These are phyloP conservation scores for Melanophora roralis DNA, from an alignment of 2,888 invertebrate genomes.

Conservation along the genomic window DNA sequence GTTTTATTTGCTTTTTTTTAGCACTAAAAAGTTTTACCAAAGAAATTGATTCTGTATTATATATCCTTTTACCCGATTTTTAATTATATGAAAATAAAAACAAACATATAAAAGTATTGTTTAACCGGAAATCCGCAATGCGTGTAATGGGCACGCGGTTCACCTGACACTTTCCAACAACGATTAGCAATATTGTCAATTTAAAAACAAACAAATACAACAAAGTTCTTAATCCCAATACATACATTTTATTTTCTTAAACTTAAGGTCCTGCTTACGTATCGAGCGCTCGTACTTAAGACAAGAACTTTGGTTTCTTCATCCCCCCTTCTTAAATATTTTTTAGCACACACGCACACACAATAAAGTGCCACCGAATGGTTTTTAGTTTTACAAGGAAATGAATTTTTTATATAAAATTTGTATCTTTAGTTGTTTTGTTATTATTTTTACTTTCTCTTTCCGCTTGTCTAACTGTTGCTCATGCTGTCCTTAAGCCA, in stretches of 20 bases:
- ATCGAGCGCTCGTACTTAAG: neutral
- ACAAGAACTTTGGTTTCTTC: neutral
- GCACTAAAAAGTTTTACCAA: too few relatives aligned
- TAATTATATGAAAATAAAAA: neutral
- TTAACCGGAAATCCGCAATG: constrained; percentile 35
- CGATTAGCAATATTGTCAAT: too few relatives aligned
- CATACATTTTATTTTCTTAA: too few relatives aligned
- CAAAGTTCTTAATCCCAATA: too few relatives aligned
- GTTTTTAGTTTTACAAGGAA: constrained; percentile 42
- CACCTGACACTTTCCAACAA: constrained; percentile 57
- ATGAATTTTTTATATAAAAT: constrained; percentile 37
- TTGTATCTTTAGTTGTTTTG: neutral
- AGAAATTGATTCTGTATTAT: too few relatives aligned
- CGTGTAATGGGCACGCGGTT: constrained; percentile 57
- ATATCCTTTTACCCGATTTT: too few relatives aligned
- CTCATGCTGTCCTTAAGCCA: constrained; percentile 12
- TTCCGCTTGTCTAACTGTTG: constrained; percentile 32
- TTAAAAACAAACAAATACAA: too few relatives aligned
- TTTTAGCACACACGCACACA: neutral
- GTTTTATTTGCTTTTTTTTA: too few relatives aligned
- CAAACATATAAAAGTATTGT: neutral
- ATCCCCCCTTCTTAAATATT: neutral
- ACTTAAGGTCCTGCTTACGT: too few relatives aligned
- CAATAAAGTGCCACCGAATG: neutral
- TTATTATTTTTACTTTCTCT: constrained; percentile 33